Evolutionary conservation across 2,113 vertebrate species (phyloP).

Genomic region (Rhinolophus ferrumequinum): DNA sequence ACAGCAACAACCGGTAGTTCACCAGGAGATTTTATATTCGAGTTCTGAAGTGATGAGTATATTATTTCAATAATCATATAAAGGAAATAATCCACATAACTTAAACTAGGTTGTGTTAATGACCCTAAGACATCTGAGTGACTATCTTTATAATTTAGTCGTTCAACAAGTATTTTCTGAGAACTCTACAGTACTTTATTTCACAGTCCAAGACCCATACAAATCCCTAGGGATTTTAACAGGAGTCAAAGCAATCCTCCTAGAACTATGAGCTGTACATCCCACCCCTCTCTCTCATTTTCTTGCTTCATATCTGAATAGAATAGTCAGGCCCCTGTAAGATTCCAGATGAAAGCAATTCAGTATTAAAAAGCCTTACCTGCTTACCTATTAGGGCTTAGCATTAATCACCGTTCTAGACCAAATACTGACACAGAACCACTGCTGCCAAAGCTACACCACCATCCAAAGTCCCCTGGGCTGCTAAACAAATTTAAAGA

Average conservation of each 20-base stretch:
- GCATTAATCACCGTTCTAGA: neutral
- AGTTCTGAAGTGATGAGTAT: neutral
- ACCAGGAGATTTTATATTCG: slow-evolving; percentile 9
- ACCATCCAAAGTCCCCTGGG: neutral
- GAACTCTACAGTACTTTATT: neutral
- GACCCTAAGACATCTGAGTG: neutral
- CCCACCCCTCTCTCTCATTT: neutral
- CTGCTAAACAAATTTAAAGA: neutral
- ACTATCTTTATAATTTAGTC: slow-evolving; percentile 10
- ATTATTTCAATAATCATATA: slow-evolving; percentile 36
- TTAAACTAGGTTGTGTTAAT: slow-evolving; percentile 44
- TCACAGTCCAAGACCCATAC: slow-evolving; percentile 1
- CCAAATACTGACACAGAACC: neutral
- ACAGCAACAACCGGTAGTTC: slow-evolving; percentile 40
- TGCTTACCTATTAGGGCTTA: slow-evolving; percentile 4
- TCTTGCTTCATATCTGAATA: neutral
- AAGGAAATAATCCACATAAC: slow-evolving; percentile 39
- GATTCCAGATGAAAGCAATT: neutral
- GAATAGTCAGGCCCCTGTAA: neutral
- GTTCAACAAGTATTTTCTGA: slow-evolving; percentile 40
- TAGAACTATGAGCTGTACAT: neutral
- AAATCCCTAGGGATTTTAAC: slow-evolving; percentile 3
- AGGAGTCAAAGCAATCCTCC: neutral
- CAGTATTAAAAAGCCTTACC: neutral
- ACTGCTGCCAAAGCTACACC: neutral